Base-by-base conservation (phyloP, 2,113 vertebrate genomes). In the Oriolus oriolus region DNA sequence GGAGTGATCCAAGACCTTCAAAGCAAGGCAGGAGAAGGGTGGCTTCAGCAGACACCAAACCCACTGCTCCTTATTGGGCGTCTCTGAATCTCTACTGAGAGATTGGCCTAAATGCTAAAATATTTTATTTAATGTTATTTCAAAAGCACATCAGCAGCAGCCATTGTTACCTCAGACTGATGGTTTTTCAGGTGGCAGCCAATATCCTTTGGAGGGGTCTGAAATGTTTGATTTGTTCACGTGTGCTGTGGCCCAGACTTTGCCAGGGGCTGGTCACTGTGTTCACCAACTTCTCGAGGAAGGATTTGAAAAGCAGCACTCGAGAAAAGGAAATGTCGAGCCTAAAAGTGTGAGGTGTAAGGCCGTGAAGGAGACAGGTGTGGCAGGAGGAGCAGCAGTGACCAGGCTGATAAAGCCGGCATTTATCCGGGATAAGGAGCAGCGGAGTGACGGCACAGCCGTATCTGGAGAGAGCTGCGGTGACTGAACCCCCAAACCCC, bases 51-150 rank as follows among this genome's bases (percentile, higher is more conserved):
- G 57, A 35, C n/a, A 18, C 31, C 16, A 65, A 77, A 66, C 28
- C 50, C 1, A 0, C 8, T 33, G 6, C 57, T 81, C 37, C 50
- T 57, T 45, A 17, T 13, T 68, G 28, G 10, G 8, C 1, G 3
- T 59, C 23, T 85, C 57, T 53, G 53, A 50, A n/a, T 31, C 24
- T 65, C 50, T 54, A 16, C 16, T 12, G 16, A 66, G 35, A 85
- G 8, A 73, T 33, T 57, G 27, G 47, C 24, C 44, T 28, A 44
- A 71, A 56, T 23, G 18, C 9, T 13, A 21, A 59, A 64, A 52
- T 52, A 7, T 69, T 76, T 52, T 44, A 52, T 80, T 56, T 73
- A 37, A 52, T 9, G 9, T 13, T 47, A 13, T 56, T 86, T 70
- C 73, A 47, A 41, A 53, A 87, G 33, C 68, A 71, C 16, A 9